A percentile compares a stretch with the other conserved stretches of the same genome.
These are phyloP conservation scores for Anneissia japonica DNA, from an alignment of 35 echinoderm and acorn worm species.

Conservation along the genomic window DNA sequence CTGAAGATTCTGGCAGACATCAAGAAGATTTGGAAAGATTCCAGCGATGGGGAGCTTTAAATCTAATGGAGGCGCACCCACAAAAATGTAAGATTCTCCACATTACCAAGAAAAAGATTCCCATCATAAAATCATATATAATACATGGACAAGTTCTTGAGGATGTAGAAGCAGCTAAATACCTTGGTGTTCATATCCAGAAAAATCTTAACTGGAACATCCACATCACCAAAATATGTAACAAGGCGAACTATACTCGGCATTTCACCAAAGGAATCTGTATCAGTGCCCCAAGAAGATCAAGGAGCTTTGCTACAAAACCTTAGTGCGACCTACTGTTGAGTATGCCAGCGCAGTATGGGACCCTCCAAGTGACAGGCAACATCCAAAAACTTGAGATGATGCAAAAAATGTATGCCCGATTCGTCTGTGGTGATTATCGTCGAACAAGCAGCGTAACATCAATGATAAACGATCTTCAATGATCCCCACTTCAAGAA, in stretches of 20 bases:
- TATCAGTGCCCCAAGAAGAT: neutral
- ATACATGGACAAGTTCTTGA: conserved; percentile 11
- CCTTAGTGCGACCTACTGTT: neutral
- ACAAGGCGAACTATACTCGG: no score
- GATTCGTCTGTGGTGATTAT: no score
- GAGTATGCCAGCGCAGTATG: conserved; percentile 10
- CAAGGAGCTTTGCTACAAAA: conserved; percentile 3
- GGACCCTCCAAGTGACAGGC: no score
- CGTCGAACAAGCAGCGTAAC: no score
- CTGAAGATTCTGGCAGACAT: neutral
- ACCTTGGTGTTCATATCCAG: neutral
- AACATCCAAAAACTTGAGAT: no score
- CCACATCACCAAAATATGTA: no score
- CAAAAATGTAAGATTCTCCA: conserved; percentile 29
- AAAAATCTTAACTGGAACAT: neutral
- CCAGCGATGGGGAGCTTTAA: neutral
- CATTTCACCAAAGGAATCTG: no score
- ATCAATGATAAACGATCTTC: no score
- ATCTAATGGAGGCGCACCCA: conserved; percentile 26
- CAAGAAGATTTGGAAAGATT: conserved; percentile 25
- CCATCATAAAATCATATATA: neutral
- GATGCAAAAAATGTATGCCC: no score
- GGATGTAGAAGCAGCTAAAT: neutral
- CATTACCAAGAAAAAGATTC: conserved; percentile 24
- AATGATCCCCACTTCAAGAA: no score